Evolutionary conservation across 2,888 invertebrate species (phyloP).

Genomic region (Stenodera caucasica): DNA sequence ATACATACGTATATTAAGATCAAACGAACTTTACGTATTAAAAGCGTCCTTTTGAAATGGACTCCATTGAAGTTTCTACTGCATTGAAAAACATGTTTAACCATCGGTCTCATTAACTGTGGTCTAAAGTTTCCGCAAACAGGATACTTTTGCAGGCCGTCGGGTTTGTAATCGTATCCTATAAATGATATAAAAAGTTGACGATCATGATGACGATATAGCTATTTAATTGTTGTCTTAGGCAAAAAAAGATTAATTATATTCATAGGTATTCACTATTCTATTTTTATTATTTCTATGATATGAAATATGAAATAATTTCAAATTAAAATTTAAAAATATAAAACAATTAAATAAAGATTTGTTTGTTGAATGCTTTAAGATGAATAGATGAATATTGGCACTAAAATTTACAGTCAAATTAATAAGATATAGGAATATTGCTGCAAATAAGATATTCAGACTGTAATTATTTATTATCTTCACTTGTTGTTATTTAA

Average conservation of each 20-base stretch:
- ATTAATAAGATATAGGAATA: background rate
- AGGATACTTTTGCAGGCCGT: conserved; percentile 40
- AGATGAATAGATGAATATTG: no score
- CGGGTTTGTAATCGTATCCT: conserved; percentile 30
- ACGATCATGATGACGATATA: conserved; percentile 16
- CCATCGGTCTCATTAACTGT: conserved; percentile 44
- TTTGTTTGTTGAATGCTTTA: no score
- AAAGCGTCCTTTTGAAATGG: conserved; percentile 35
- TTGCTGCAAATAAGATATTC: conserved; percentile 2
- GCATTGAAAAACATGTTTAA: conserved; percentile 50
- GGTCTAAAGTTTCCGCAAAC: conserved; percentile 49
- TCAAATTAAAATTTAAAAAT: background rate
- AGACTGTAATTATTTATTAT: background rate
- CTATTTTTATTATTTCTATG: no score
- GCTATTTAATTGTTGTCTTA: conserved; percentile 21
- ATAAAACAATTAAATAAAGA: background rate
- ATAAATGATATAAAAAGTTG: conserved; percentile 9
- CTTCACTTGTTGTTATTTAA: background rate
- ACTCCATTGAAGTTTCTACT: conserved; percentile 46
- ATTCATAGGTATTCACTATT: no score
- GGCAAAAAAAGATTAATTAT: no score
- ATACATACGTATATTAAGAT: conserved; percentile 55
- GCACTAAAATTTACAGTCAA: background rate
- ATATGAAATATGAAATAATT: no score
- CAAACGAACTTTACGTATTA: conserved; percentile 51